phyloP scores from a whole-genome alignment of 2,113 vertebrate species.

The Aldabrachelys gigantea region DNA sequence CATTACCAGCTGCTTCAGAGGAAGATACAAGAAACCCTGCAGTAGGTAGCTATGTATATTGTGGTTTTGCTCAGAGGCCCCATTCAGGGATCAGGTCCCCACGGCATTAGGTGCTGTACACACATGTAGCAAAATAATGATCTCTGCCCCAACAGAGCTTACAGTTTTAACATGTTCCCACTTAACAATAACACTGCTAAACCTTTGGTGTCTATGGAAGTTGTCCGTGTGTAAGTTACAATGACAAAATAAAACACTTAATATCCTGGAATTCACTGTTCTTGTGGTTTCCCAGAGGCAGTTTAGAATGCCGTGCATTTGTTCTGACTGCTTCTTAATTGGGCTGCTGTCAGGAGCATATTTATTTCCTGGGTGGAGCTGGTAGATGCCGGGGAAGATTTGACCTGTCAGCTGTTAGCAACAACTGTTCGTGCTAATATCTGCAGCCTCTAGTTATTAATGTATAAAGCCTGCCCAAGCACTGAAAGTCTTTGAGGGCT shows the following conservation, averaged over 20 bases:
- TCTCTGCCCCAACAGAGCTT: not conserved
- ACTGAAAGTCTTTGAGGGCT: conserved; percentile 27
- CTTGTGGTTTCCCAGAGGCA: not conserved
- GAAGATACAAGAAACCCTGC: not conserved
- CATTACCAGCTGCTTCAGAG: not conserved
- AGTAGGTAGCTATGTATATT: not conserved
- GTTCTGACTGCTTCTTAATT: not conserved
- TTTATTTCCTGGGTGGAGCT: not conserved
- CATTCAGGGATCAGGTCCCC: not conserved
- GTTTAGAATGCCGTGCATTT: fast-evolving
- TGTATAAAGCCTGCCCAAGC: conserved; percentile 13
- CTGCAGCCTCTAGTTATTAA: not conserved
- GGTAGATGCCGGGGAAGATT: not conserved
- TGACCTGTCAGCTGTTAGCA: not conserved
- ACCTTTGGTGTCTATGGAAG: not conserved
- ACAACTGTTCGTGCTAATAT: not conserved
- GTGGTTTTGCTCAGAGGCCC: not conserved
- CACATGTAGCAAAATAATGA: not conserved
- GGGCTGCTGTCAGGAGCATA: not conserved
- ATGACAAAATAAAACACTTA: not conserved
- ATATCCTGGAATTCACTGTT: not conserved
- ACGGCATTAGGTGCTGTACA: not conserved
- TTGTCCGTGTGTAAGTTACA: not conserved
- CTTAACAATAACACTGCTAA: not conserved
- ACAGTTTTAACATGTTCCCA: not conserved